phyloP scores from a whole-genome alignment of 2,113 vertebrate genomes.

The Platichthys stellatus region DNA sequence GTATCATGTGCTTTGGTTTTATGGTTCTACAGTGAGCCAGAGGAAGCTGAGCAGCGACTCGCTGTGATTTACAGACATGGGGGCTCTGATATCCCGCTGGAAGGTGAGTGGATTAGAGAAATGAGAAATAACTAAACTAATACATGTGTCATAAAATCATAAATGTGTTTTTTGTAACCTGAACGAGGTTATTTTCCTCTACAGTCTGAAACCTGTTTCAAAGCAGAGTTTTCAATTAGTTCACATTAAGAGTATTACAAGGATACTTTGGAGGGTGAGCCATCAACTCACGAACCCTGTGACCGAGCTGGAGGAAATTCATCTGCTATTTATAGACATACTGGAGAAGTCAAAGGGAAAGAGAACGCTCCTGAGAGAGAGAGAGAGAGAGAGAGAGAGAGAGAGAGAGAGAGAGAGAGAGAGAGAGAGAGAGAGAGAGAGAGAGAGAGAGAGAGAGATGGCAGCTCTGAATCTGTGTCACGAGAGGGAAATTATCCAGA shows the following conservation, averaged over 20 bases:
- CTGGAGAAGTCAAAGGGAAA: slow-evolving; percentile 24
- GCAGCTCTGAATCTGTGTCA: too few species aligned
- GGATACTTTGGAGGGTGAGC: neutral
- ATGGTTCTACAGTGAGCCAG: too few species aligned
- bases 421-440: neutral
- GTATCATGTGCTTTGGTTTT: slow-evolving; percentile 1
- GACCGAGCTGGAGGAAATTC: slow-evolving; percentile 4
- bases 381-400: neutral
- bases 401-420: neutral
- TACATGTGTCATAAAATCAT: neutral
- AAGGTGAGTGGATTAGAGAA: slow-evolving; percentile 82
- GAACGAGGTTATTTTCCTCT: too few species aligned
- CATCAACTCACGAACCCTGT: slow-evolving; percentile 10
- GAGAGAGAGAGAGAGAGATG: neutral
- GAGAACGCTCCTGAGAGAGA: neutral
- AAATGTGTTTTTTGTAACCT: too few species aligned
- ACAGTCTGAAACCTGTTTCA: neutral
- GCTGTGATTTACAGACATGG: slow-evolving; percentile 79
- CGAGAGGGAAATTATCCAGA: too few species aligned
- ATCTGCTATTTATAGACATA: slow-evolving; percentile 48
- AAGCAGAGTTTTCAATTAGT: neutral
- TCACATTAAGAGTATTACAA: neutral
- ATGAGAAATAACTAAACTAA: neutral
- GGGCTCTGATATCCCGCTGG: slow-evolving; percentile 90
- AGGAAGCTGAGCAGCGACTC: too few species aligned